Conservation (phyloP, 2,888 invertebrate species). For the Pecten maximus region DNA sequence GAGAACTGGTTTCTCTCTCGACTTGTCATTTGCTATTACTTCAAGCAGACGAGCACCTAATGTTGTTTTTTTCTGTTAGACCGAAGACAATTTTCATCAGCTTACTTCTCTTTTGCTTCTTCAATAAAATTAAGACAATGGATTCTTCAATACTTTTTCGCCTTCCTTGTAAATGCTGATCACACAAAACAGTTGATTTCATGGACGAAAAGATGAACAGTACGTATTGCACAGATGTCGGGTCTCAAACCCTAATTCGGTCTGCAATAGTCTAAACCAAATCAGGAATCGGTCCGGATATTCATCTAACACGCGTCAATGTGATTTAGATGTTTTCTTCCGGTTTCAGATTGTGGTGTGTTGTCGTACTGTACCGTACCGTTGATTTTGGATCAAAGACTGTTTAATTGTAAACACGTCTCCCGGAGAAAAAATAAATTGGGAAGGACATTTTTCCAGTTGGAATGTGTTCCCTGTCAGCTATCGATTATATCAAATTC, state of each 20-base stretch:
- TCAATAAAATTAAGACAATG: conserved; percentile 16
- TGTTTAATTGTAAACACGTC: conserved; percentile 9
- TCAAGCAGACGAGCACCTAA: not conserved
- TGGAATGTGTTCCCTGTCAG: not conserved
- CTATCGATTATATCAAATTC: not conserved
- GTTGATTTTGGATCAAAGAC: conserved; percentile 22
- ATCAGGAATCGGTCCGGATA: conserved; percentile 14
- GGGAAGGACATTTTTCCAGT: not conserved
- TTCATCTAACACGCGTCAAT: conserved; percentile 14
- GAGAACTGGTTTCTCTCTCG: not conserved
- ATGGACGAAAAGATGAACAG: not conserved
- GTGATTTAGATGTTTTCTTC: conserved; percentile 3
- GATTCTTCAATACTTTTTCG: not conserved
- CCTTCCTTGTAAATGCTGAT: not conserved
- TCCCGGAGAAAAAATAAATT: not conserved
- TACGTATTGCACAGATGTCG: not conserved
- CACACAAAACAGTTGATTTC: conserved; percentile 13
- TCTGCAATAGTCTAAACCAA: conserved; percentile 22
- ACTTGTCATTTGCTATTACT: not conserved
- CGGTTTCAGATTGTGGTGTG: conserved; percentile 21
- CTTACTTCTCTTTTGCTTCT: not conserved
- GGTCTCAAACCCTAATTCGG: not conserved
- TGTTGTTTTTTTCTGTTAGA: conserved; percentile 1
- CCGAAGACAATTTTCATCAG: not conserved
- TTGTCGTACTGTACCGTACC: not conserved